Evolutionary conservation across 2,888 invertebrate genomes (phyloP).

Genomic region (Hydrotaea diabolus): DNA sequence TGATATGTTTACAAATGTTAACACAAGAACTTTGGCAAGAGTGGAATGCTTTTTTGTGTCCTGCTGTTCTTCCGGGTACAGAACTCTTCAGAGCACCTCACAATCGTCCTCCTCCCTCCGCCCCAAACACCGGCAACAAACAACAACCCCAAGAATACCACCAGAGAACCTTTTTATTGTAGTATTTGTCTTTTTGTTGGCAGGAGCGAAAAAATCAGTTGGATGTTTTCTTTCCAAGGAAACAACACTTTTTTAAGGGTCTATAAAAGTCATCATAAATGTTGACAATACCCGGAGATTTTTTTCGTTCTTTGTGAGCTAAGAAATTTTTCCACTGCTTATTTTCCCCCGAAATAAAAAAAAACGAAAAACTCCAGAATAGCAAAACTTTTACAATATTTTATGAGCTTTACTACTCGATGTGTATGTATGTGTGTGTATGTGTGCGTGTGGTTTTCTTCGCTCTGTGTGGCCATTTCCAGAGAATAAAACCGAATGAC

Average conservation of each 20-base stretch:
- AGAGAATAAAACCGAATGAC: conserved; percentile 55
- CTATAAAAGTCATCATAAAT: conserved; percentile 67
- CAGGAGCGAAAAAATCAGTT: conserved; percentile 22
- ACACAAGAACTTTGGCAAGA: conserved; percentile 18
- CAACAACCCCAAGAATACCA: conserved; percentile 3
- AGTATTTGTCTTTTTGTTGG: conserved; percentile 8
- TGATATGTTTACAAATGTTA: conserved; percentile 46
- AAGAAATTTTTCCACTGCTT: conserved; percentile 36
- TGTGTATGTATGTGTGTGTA: too few relatives aligned
- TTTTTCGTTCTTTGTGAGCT: conserved; percentile 25
- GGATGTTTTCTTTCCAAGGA: conserved; percentile 29
- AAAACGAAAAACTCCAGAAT: not conserved
- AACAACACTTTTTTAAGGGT: conserved; percentile 55
- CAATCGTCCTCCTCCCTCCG: too few relatives aligned
- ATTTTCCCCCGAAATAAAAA: conserved; percentile 29
- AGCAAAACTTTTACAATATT: conserved; percentile 53
- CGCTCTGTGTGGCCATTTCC: conserved; percentile 42
- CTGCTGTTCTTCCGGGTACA: not conserved
- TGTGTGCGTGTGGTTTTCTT: not conserved
- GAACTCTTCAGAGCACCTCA: not conserved
- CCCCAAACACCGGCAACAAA: not conserved
- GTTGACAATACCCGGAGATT: conserved; percentile 58
- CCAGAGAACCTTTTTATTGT: conserved; percentile 32
- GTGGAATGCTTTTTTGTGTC: not conserved
- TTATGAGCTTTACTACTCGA: conserved; percentile 48